These are phyloP conservation scores for Latrodectus elegans DNA, from an alignment of 2,888 invertebrate genomes.

Conservation along the genomic window DNA sequence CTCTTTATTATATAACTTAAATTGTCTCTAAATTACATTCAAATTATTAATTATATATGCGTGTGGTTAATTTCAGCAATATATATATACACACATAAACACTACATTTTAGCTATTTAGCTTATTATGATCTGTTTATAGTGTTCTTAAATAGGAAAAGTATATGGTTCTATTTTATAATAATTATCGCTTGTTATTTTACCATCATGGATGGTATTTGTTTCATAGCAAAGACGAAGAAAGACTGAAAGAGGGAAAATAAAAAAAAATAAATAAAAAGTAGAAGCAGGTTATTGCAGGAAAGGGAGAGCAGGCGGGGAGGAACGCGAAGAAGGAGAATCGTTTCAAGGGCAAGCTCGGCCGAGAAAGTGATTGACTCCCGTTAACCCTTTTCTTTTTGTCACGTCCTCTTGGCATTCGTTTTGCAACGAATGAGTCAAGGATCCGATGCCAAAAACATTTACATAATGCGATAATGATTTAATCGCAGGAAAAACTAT, in stretches of 20 bases:
- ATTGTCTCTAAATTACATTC: no score
- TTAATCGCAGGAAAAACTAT: not conserved
- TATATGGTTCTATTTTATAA: no score
- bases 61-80: no score
- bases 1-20: no score
- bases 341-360: slow-evolving; percentile 39
- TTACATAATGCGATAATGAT: slow-evolving; percentile 22
- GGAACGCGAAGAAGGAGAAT: slow-evolving; percentile 19
- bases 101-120: no score
- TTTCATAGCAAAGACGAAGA: not conserved
- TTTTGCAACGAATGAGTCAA: not conserved
- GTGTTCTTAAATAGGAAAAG: no score
- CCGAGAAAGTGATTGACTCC: not conserved
- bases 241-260: not conserved
- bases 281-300: slow-evolving; percentile 35
- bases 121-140: no score
- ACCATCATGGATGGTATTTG: no score
- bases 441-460: slow-evolving; percentile 12
- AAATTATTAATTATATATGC: no score
- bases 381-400: slow-evolving; percentile 20
- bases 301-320: slow-evolving; percentile 2
- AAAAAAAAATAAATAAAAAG: not conserved
- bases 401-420: slow-evolving; percentile 25
- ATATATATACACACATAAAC: no score
- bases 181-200: no score